phyloP scores from a whole-genome alignment of 2,888 invertebrate species.

The Parnassius orleans region DNA sequence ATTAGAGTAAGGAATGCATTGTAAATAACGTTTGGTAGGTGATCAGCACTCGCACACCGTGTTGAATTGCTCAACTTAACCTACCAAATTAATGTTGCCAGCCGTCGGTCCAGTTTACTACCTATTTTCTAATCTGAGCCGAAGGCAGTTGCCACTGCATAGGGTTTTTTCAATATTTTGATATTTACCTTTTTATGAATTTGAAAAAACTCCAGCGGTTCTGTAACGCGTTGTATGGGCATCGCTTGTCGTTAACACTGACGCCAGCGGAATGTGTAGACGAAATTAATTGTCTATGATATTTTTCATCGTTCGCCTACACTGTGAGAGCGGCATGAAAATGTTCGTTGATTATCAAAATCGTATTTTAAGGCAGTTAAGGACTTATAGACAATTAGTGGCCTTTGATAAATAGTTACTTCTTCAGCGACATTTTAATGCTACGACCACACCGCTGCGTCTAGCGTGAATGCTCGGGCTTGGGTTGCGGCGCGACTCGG shows the following conservation, averaged over 20 bases:
- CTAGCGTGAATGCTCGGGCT: slow-evolving; percentile 80
- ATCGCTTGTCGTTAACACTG: slow-evolving; percentile 79
- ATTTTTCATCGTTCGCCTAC: slow-evolving; percentile 29
- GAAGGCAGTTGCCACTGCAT: slow-evolving; percentile 29
- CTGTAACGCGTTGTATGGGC: slow-evolving; percentile 72
- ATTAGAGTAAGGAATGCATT: slow-evolving; percentile 65
- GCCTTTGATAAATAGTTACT: too few species aligned
- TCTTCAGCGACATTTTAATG: slow-evolving; percentile 30
- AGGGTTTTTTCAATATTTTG: slow-evolving; percentile 42
- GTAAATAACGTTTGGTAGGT: slow-evolving; percentile 77
- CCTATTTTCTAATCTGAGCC: slow-evolving; percentile 31
- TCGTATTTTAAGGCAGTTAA: background rate
- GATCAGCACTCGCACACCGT: slow-evolving; percentile 59
- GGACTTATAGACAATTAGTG: too few species aligned
- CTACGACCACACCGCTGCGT: slow-evolving; percentile 57
- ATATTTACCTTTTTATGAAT: slow-evolving; percentile 16
- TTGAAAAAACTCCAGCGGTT: slow-evolving; percentile 39
- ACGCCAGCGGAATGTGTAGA: slow-evolving; percentile 55
- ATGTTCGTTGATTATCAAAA: slow-evolving; percentile 27
- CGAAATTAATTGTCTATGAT: slow-evolving; percentile 39
- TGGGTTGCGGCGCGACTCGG: slow-evolving; percentile 65
- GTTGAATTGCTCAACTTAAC: slow-evolving; percentile 56
- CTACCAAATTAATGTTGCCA: slow-evolving; percentile 62
- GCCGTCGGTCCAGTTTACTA: slow-evolving; percentile 35
- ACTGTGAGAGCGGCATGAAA: slow-evolving; percentile 38